Conservation (phyloP, 2,888 invertebrate genomes). For the Nemurella pictetii region DNA sequence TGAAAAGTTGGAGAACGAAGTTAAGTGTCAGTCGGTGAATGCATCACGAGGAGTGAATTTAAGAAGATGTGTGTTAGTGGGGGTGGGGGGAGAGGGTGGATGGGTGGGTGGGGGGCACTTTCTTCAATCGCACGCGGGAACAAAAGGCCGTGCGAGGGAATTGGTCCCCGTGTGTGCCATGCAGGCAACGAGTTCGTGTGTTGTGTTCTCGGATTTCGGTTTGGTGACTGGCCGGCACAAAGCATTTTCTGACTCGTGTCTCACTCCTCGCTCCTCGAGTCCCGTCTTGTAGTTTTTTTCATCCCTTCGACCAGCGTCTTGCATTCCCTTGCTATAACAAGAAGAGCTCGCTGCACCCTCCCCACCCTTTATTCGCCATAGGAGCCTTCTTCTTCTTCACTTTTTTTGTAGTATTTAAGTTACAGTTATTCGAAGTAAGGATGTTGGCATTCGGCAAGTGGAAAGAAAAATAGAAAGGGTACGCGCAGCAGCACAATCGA, state of each 20-base stretch:
- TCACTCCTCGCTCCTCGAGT: background rate
- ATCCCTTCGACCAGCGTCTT: background rate
- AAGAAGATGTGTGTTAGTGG: background rate
- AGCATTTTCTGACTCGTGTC: background rate
- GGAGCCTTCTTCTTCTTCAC: constrained; percentile 1
- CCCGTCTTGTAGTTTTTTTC: background rate
- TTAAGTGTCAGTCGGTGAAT: background rate
- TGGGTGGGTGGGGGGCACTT: background rate
- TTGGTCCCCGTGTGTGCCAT: background rate
- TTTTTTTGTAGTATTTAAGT: constrained; percentile 8
- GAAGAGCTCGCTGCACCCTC: background rate
- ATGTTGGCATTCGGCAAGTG: constrained; percentile 12
- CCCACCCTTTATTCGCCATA: constrained; percentile 11
- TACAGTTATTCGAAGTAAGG: constrained; percentile 3
- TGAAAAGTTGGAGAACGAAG: background rate
- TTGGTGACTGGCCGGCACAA: background rate
- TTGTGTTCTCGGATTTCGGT: background rate
- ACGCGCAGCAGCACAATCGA: background rate
- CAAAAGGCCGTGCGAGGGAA: background rate
- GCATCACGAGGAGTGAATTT: background rate
- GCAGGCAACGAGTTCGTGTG: background rate
- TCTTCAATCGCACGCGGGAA: background rate
- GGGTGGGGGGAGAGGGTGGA: background rate
- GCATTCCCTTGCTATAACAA: background rate
- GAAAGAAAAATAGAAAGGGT: constrained; percentile 21